These are phyloP conservation scores for Drosophila diplacantha DNA, from an alignment of 2,888 invertebrate genomes.

Conservation along the genomic window DNA sequence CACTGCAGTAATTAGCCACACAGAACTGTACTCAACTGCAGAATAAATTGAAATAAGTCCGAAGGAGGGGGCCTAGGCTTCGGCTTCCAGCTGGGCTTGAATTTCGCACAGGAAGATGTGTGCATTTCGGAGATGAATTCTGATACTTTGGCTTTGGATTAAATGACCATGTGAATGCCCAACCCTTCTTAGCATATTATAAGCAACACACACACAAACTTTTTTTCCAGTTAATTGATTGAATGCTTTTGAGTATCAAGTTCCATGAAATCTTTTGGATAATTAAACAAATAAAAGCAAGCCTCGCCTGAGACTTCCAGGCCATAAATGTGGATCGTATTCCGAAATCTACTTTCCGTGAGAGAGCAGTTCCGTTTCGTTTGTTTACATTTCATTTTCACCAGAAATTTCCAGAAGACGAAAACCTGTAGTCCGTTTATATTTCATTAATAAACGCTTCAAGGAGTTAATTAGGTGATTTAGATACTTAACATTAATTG, in stretches of 20 bases:
- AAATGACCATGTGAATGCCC: neutral
- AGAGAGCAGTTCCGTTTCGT: too few species aligned
- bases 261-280: neutral
- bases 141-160: conserved; percentile 5
- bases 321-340: too few species aligned
- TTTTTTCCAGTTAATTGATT: neutral
- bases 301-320: too few species aligned
- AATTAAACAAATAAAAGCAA: neutral
- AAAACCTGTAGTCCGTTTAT: too few species aligned
- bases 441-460: too few species aligned
- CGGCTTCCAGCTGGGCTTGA: neutral
- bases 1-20: conserved; percentile 31
- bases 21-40: conserved; percentile 19
- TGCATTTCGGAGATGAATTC: conserved; percentile 1
- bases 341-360: too few species aligned
- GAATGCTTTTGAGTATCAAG: neutral
- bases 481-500: neutral
- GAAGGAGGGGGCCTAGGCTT: neutral
- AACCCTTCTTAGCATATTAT: neutral
- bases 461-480: too few species aligned
- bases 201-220: neutral
- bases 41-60: conserved; percentile 19
- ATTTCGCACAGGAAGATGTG: neutral
- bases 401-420: too few species aligned
- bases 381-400: too few species aligned